phyloP scores from a whole-genome alignment of 2,113 vertebrate genomes.

The Vulpes lagopus region DNA sequence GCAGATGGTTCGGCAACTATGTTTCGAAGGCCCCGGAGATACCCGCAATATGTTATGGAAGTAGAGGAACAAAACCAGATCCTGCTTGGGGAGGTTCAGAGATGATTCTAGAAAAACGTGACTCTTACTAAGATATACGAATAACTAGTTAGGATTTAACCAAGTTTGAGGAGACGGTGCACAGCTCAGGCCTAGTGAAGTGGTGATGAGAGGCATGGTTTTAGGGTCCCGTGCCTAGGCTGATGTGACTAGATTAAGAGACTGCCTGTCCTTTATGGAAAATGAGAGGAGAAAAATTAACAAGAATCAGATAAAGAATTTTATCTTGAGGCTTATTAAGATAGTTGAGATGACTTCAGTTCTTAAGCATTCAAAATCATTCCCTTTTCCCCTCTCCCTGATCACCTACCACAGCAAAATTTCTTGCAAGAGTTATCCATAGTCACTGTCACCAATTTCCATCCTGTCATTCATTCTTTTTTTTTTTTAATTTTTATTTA shows the following conservation, averaged over 20 bases:
- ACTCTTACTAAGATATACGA: neutral
- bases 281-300: slow-evolving; percentile 9
- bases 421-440: slow-evolving; percentile 6
- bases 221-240: neutral
- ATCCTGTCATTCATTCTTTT: neutral
- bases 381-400: neutral
- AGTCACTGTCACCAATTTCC: neutral
- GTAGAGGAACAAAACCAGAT: neutral
- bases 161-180: neutral
- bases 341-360: neutral
- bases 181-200: neutral
- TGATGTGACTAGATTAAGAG: neutral
- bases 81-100: neutral
- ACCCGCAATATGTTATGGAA: neutral
- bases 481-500: too few species aligned
- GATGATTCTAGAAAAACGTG: neutral
- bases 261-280: neutral
- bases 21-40: neutral
- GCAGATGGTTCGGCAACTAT: neutral
- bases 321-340: neutral
- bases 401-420: neutral
- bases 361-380: neutral
- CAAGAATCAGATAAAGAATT: slow-evolving; percentile 3
- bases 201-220: neutral
- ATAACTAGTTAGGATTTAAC: neutral